Conservation (phyloP, 2,113 vertebrate genomes). For the Bettongia penicillata region DNA sequence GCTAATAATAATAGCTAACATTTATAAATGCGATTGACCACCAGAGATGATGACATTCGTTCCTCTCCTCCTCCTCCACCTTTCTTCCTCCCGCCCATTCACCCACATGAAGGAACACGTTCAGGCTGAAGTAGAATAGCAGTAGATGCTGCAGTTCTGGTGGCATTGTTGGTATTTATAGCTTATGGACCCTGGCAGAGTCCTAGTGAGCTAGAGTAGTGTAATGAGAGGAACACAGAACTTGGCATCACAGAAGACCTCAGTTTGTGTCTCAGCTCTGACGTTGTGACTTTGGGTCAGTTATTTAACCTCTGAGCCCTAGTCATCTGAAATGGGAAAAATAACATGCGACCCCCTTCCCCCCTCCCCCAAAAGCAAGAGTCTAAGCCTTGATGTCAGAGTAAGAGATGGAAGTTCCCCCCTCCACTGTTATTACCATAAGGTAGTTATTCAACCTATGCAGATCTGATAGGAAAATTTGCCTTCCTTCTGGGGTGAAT, state of each 20-base stretch:
- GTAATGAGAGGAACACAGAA: background rate
- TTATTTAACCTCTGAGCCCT: background rate
- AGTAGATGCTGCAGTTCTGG: conserved; percentile 26
- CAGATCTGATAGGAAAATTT: background rate
- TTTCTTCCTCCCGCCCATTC: too few relatives aligned
- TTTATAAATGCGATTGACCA: background rate
- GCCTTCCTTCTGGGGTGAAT: background rate
- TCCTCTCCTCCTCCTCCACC: background rate
- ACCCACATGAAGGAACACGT: conserved; percentile 7
- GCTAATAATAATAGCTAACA: background rate
- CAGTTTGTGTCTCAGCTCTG: background rate
- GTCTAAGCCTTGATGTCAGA: background rate
- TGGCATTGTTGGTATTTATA: conserved; percentile 1
- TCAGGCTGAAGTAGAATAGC: background rate
- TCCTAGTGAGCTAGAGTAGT: background rate
- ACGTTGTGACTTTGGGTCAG: background rate
- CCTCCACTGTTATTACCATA: background rate
- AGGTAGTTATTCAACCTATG: background rate
- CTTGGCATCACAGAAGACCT: background rate
- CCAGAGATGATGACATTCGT: conserved; percentile 24
- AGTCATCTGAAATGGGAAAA: background rate
- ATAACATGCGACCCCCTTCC: background rate
- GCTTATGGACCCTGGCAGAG: conserved; percentile 40
- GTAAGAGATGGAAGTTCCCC: background rate
- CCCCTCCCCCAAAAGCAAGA: background rate